A percentile compares a stretch with the other conserved stretches of the same genome.
Evolutionary conservation across 2,888 invertebrate species (phyloP).

Genomic region (Teleogryllus oceanicus): DNA sequence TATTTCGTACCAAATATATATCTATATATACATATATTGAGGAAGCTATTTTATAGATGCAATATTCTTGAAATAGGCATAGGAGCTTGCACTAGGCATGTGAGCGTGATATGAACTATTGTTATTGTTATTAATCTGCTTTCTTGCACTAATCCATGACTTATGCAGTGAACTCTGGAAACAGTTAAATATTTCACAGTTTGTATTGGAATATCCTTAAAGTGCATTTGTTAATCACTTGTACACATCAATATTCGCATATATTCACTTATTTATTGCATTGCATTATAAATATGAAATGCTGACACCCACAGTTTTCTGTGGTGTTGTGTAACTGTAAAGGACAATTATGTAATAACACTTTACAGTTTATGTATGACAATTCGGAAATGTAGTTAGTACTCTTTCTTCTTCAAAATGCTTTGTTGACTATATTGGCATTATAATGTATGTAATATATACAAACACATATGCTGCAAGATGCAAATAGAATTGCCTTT

Average conservation of each 20-base stretch:
- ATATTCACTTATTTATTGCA: not conserved
- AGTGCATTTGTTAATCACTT: not conserved
- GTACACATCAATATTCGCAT: not conserved
- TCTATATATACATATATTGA: not conserved
- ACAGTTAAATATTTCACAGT: not conserved
- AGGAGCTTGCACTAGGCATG: constrained; percentile 18
- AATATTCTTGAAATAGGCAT: not conserved
- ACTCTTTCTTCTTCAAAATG: not conserved
- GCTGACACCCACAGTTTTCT: not conserved
- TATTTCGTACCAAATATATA: not conserved
- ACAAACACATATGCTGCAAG: not conserved
- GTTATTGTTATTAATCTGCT: not conserved
- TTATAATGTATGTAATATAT: not conserved
- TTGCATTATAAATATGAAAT: not conserved
- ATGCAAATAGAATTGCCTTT: too few relatives aligned
- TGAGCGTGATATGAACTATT: not conserved
- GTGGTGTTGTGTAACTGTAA: not conserved
- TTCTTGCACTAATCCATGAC: not conserved
- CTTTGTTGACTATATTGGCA: not conserved
- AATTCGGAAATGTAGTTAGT: not conserved
- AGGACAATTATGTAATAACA: not conserved
- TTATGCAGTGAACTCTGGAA: not conserved
- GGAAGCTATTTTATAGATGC: constrained; percentile 1
- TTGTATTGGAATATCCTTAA: not conserved
- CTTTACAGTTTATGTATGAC: not conserved